These are phyloP conservation scores for Melanotaenia trifasciata DNA, from an alignment of 2,797 vertebrate genomes.

Conservation along the genomic window DNA sequence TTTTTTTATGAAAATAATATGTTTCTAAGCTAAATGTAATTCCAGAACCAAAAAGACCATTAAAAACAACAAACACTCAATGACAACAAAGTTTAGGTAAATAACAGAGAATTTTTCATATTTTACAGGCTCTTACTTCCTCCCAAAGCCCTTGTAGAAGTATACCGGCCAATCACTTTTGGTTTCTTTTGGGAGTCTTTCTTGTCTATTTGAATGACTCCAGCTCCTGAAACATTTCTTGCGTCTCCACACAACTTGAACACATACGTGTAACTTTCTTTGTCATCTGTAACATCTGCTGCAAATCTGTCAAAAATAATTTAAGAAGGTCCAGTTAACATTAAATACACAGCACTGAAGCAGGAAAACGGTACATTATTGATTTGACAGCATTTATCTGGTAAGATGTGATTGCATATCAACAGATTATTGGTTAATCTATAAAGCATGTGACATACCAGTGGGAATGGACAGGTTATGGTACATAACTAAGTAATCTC, in stretches of 20 bases:
- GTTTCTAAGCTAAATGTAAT: conserved; percentile 4
- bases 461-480: not conserved
- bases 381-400: not conserved
- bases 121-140: conserved; percentile 86
- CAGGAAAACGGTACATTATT: not conserved
- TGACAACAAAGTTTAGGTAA: not conserved
- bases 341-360: not conserved
- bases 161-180: conserved; percentile 86
- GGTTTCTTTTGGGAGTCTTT: not conserved
- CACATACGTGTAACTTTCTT: conserved; percentile 84
- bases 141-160: conserved; percentile 82
- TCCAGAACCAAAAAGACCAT: not conserved
- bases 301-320: conserved; percentile 69
- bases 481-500: conserved; percentile 13
- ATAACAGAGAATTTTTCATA: not conserved
- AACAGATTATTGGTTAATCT: not conserved
- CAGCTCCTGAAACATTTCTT: conserved; percentile 75
- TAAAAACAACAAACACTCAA: not conserved
- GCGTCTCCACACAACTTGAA: conserved; percentile 92
- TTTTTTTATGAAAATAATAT: not conserved
- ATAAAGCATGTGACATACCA: conserved; percentile 1
- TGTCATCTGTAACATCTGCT: fast-evolving
- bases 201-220: conserved; percentile 84
- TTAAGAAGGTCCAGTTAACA: conserved; percentile 18
- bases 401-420: not conserved